Conservation (phyloP, 2,113 vertebrate species). For the Gila orcuttii region DNA sequence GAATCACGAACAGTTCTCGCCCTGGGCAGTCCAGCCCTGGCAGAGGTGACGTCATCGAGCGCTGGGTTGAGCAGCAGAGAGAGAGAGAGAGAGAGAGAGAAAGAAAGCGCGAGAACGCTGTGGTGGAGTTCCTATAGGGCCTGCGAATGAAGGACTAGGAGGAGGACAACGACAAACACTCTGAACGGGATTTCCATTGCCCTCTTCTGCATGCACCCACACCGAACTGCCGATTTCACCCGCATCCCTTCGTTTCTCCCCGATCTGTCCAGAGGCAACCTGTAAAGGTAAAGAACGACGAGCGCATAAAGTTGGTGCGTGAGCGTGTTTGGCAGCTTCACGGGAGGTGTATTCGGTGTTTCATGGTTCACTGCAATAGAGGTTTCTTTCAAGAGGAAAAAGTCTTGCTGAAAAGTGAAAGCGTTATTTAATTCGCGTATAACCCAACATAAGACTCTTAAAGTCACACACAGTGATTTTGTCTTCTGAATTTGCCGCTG, state of each 20-base stretch:
- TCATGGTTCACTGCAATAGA: not conserved
- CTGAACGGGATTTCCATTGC: not conserved
- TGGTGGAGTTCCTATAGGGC: conserved; percentile 30
- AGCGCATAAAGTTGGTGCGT: conserved; percentile 48
- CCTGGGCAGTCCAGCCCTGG: conserved; percentile 31
- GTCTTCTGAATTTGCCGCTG: not conserved
- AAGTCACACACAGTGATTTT: not conserved
- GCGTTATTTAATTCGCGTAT: not conserved
- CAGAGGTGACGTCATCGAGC: conserved; percentile 53
- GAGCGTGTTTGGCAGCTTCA: conserved; percentile 43
- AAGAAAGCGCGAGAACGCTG: conserved; percentile 27
- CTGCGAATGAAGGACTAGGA: not conserved
- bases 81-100: not conserved
- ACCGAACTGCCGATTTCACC: not conserved
- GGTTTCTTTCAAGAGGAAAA: not conserved
- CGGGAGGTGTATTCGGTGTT: conserved; percentile 31
- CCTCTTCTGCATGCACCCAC: conserved; percentile 19
- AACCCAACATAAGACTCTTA: not conserved
- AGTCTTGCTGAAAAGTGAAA: not conserved
- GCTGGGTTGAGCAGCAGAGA: conserved; percentile 29
- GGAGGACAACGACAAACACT: not conserved
- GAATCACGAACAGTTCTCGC: conserved; percentile 5
- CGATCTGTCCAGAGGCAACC: conserved; percentile 23
- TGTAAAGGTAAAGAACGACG: conserved; percentile 45
- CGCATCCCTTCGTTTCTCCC: not conserved